These are phyloP conservation scores for Dufourea novaeangliae DNA, from an alignment of 1,140 invertebrate species.

Conservation along the genomic window DNA sequence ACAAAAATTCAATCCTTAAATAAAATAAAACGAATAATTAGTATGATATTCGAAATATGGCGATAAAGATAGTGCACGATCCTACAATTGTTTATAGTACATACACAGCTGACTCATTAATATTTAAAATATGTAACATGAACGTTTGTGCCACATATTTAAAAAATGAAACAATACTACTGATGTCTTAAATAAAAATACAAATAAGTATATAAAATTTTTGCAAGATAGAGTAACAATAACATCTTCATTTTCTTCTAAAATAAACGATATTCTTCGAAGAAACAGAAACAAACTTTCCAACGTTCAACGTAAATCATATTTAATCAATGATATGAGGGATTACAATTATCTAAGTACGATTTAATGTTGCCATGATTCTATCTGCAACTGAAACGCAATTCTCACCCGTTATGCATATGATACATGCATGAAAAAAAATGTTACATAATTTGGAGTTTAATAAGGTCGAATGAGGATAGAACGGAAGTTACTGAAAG, in stretches of 20 bases:
- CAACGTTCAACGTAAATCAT: not conserved
- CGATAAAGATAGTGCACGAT: no score
- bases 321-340: not conserved
- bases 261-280: not conserved
- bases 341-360: not conserved
- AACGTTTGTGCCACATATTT: no score
- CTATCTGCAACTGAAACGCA: not conserved
- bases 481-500: not conserved
- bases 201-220: no score
- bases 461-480: not conserved
- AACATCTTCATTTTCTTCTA: not conserved
- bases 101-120: no score
- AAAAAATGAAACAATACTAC: no score
- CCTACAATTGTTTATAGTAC: no score
- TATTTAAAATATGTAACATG: no score
- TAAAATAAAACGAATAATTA: no score
- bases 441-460: not conserved
- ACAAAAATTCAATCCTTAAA: no score
- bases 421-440: not conserved
- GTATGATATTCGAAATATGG: no score
- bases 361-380: not conserved
- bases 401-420: not conserved
- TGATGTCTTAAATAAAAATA: no score
- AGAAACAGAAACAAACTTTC: not conserved
- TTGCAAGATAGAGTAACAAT: no score